Conservation (phyloP, 2,113 vertebrate species). For the Scalopus aquaticus region DNA sequence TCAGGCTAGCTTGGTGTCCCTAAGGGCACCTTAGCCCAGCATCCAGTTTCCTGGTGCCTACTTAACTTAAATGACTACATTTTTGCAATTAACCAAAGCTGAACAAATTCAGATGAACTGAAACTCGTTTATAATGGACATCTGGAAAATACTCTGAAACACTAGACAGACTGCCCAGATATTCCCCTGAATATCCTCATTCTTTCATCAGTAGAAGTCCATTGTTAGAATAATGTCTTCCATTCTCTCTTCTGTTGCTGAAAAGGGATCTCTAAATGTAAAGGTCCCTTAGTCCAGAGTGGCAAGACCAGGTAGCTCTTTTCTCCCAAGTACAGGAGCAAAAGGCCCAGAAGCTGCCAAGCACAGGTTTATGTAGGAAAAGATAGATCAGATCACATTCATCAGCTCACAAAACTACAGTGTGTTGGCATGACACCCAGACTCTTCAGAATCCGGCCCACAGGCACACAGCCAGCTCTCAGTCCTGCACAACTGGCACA, state of each 20-base stretch:
- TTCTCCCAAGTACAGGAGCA: neutral
- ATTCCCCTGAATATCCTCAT: neutral
- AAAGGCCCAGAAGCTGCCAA: neutral
- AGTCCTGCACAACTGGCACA: neutral
- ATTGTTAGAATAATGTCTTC: neutral
- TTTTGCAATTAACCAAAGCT: neutral
- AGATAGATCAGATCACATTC: neutral
- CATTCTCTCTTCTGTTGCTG: neutral
- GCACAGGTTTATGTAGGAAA: neutral
- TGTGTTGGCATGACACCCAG: neutral
- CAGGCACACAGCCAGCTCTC: neutral
- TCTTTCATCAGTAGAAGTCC: conserved; percentile 23
- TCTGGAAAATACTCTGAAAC: neutral
- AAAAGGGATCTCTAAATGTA: neutral
- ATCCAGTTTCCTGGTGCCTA: neutral
- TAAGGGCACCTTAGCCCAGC: neutral
- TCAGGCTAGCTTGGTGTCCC: neutral
- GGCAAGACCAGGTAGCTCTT: neutral
- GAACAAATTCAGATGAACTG: neutral
- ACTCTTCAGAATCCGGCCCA: too few species aligned
- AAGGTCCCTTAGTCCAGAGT: neutral
- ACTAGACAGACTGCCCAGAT: neutral
- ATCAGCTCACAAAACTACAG: neutral
- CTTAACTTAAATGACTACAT: neutral
- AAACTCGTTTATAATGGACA: neutral